phyloP scores from a whole-genome alignment of 2,888 invertebrate species.

The Parasteatoda lunata region DNA sequence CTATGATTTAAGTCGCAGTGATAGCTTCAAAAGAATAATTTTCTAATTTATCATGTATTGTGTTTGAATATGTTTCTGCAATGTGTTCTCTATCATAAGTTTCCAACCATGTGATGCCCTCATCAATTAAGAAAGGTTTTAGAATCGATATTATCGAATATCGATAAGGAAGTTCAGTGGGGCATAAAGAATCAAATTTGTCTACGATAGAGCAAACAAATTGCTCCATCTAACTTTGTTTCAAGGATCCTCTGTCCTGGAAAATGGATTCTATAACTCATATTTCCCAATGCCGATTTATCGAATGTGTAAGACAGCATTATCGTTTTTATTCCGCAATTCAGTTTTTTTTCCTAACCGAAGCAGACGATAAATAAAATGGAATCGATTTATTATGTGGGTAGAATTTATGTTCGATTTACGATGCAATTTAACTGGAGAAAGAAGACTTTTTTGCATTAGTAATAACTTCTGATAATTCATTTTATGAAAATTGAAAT shows the following conservation, averaged over 20 bases:
- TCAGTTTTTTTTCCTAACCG: neutral
- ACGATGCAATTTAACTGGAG: no score
- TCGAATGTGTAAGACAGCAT: neutral
- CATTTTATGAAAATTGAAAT: neutral
- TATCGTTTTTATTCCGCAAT: neutral
- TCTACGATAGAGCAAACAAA: conserved; percentile 42
- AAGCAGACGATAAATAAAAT: neutral
- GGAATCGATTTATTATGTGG: neutral
- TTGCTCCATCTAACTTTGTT: conserved; percentile 35
- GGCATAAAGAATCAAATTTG: conserved; percentile 49
- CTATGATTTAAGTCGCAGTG: no score
- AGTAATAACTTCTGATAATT: no score
- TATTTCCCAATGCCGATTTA: conserved; percentile 2
- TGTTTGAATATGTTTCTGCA: neutral
- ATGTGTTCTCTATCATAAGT: conserved; percentile 2
- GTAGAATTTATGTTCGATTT: neutral
- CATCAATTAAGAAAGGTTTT: conserved; percentile 35
- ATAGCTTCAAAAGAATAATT: no score
- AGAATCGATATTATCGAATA: conserved; percentile 40
- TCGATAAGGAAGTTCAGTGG: conserved; percentile 37
- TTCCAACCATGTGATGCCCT: conserved; percentile 11
- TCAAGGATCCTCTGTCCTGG: conserved; percentile 27
- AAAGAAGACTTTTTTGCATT: no score
- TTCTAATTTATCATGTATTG: no score
- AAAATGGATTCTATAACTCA: conserved; percentile 49